phyloP scores from a whole-genome alignment of 2,888 invertebrate genomes.

The Conistra vaccinii region DNA sequence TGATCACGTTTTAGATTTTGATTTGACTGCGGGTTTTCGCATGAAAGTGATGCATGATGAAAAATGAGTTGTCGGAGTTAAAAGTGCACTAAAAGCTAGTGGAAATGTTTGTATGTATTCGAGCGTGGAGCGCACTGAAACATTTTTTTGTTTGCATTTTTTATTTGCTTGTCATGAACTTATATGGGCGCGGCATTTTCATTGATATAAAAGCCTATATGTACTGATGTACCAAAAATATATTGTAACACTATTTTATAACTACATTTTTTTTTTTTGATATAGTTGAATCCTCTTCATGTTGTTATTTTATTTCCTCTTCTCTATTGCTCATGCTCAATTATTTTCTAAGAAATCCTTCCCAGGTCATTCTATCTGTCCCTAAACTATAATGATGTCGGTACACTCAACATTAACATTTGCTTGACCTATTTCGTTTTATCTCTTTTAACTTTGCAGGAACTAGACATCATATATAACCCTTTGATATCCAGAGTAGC shows the following conservation, averaged over 20 bases:
- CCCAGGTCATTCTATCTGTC: slow-evolving; percentile 19
- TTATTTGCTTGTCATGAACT: slow-evolving; percentile 44
- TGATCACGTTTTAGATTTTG: slow-evolving; percentile 54
- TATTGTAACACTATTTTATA: background rate
- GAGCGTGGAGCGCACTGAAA: slow-evolving; percentile 27
- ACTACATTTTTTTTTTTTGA: background rate
- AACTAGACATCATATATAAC: slow-evolving; percentile 31
- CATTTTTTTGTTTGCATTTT: slow-evolving; percentile 48
- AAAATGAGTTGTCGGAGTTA: slow-evolving; percentile 34
- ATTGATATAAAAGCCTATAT: slow-evolving; percentile 38
- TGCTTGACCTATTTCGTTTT: slow-evolving; percentile 43
- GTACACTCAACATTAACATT: slow-evolving; percentile 26
- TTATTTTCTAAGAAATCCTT: background rate
- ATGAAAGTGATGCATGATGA: slow-evolving; percentile 38
- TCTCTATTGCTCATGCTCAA: background rate
- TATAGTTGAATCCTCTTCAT: background rate
- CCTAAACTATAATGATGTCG: slow-evolving; percentile 36
- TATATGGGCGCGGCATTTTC: slow-evolving; percentile 18
- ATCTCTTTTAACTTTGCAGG: slow-evolving; percentile 31
- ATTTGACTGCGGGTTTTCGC: slow-evolving; percentile 39
- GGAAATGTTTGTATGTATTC: slow-evolving; percentile 17
- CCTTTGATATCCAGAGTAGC: slow-evolving; percentile 39
- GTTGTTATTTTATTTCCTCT: background rate
- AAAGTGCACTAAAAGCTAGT: slow-evolving; percentile 46
- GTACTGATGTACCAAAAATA: too few relatives aligned